Base-by-base conservation (phyloP, 2,113 vertebrate species). In the Plecotus auritus region DNA sequence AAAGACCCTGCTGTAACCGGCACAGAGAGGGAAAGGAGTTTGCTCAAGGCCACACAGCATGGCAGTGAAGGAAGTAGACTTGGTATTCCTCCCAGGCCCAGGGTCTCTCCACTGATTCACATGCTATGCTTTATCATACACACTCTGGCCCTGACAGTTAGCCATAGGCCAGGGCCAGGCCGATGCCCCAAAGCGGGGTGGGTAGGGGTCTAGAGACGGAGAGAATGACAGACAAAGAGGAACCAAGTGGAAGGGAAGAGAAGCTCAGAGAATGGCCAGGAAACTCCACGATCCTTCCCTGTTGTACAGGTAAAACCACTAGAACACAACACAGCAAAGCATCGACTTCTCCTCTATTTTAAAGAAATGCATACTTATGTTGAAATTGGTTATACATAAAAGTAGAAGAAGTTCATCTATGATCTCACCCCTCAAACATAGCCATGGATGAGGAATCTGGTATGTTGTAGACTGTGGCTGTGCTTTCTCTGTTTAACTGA, bases 1-100 rank as follows among this genome's bases (percentile, higher is more conserved):
- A 56, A 92, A 73, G 51, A 22, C 47, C 3, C 28, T 69, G 18
- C 14, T n/a, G 1, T 17, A 54, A 54, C 42, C n/a, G 83, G 32
- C 56, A 49, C 87, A 72, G 90, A 89, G 81, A 82, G 49, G 87
- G 51, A 88, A 85, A 83, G 51, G 74, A 40, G 18, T 77, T 69
- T 80, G 42, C 28, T 11, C 66, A 54, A 66, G 59, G 81, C 32
- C 45, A 66, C 54, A 85, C n/a, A 51, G 67, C 32, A 59, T 8
- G 4, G 82, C 40, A 49, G 28, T 86, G 47, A 26, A 84, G n/a
- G 49, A n/a, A 56, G 16, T 4, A 59, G 37, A 26, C 45, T 35
- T 74, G 47, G 37, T 12, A 84, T 45, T 28, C 47, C 67, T 83
- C 70, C 70, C 42, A 80, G 32, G 66, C 56, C n/a, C 0, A 1